Conservation (phyloP, 1,140 invertebrate species). For the Berghia stephanieae region DNA sequence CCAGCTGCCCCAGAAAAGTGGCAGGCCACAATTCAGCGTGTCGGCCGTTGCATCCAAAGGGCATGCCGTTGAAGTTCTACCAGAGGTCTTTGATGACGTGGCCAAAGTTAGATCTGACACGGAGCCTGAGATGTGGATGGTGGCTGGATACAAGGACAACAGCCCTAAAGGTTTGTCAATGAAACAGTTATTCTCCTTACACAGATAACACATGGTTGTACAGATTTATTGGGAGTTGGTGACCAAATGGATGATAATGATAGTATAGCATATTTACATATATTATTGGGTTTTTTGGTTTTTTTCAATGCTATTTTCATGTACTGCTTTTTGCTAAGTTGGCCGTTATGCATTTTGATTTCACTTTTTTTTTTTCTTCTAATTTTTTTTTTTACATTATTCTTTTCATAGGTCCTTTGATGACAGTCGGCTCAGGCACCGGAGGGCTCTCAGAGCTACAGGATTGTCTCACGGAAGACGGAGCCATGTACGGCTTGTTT, state of each 20-base stretch:
- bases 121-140: slow-evolving; percentile 43
- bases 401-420: slow-evolving; percentile 40
- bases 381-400: too few relatives aligned
- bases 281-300: not conserved
- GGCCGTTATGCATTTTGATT: too few relatives aligned
- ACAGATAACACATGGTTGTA: too few relatives aligned
- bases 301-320: too few relatives aligned
- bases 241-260: not conserved
- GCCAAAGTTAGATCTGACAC: slow-evolving; percentile 43
- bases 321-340: too few relatives aligned
- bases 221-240: too few relatives aligned
- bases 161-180: slow-evolving; percentile 45
- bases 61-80: slow-evolving; percentile 41
- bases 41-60: slow-evolving; percentile 38
- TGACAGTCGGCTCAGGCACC: slow-evolving; percentile 42
- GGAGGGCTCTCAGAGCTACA: slow-evolving; percentile 51
- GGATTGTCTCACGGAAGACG: slow-evolving; percentile 40
- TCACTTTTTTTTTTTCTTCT: too few relatives aligned
- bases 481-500: slow-evolving; percentile 58
- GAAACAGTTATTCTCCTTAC: too few relatives aligned
- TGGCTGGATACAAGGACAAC: slow-evolving; percentile 51
- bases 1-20: slow-evolving; percentile 44
- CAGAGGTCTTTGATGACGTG: slow-evolving; percentile 50
- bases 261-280: not conserved
- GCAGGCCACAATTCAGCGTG: slow-evolving; percentile 36